A percentile compares a stretch with the other conserved stretches of the same genome.
Evolutionary conservation across 2,888 invertebrate genomes (phyloP).

Genomic region (Drosophila borealis): DNA sequence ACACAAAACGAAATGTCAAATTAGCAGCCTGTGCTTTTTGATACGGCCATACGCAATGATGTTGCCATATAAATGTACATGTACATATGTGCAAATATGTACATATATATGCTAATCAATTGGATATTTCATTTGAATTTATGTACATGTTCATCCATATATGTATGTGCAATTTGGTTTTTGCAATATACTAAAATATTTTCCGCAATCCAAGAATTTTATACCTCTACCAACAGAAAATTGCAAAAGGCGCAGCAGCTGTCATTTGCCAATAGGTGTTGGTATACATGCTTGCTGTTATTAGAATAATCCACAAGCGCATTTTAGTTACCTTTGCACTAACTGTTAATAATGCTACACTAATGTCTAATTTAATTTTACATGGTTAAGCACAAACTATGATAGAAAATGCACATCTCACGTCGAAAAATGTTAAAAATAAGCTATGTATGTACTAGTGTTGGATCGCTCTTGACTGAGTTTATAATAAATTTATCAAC

Average conservation of each 20-base stretch:
- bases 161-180: slow-evolving; percentile 24
- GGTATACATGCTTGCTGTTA: slow-evolving; percentile 37
- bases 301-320: slow-evolving; percentile 12
- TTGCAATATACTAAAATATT: slow-evolving; percentile 27
- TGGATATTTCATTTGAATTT: slow-evolving; percentile 6
- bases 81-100: slow-evolving; percentile 27
- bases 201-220: slow-evolving; percentile 33
- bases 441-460: slow-evolving; percentile 70
- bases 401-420: slow-evolving; percentile 76
- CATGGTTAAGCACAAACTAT: slow-evolving; percentile 75
- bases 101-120: slow-evolving; percentile 28
- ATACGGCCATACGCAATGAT: slow-evolving; percentile 68
- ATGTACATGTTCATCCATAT: slow-evolving; percentile 15
- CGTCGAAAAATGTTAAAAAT: slow-evolving; percentile 74
- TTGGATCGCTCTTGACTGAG: slow-evolving; percentile 41
- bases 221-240: slow-evolving; percentile 40
- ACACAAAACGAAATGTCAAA: slow-evolving; percentile 72
- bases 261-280: slow-evolving; percentile 55
- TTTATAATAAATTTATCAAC: slow-evolving; percentile 26
- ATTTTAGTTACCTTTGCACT: slow-evolving; percentile 69
- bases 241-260: slow-evolving; percentile 61
- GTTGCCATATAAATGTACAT: slow-evolving; percentile 66
- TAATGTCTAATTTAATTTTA: slow-evolving; percentile 71
- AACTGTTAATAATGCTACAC: slow-evolving; percentile 68
- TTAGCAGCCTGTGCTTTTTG: slow-evolving; percentile 57